Conservation (phyloP, 37 sponge, comb jelly and placozoan genomes). For the Bolinopsis microptera region DNA sequence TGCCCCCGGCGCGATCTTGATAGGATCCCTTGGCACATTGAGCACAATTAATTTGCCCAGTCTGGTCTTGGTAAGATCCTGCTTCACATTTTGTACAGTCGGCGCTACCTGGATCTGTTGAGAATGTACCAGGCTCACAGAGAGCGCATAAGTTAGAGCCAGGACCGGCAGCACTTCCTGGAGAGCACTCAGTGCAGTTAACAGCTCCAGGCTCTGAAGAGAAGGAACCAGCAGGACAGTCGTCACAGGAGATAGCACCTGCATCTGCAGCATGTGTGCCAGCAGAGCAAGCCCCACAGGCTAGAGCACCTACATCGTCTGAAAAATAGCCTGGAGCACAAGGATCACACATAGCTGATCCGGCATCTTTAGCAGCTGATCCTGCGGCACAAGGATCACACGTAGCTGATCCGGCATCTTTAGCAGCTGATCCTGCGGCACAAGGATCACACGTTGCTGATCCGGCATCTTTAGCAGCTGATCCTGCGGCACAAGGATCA, state of each 20-base stretch:
- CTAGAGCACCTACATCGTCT: neutral
- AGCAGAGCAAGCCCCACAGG: neutral
- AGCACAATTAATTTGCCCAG: neutral
- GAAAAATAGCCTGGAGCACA: neutral
- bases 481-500: neutral
- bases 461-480: neutral
- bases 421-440: neutral
- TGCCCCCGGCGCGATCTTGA: neutral
- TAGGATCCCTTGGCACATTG: neutral
- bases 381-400: neutral
- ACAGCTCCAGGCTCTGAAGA: neutral
- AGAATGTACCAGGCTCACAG: neutral
- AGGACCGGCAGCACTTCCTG: neutral
- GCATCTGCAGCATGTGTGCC: too few species aligned
- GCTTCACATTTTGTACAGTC: neutral
- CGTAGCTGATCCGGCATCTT: neutral
- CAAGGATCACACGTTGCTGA: neutral
- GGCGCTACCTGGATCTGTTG: neutral
- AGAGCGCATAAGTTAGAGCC: neutral
- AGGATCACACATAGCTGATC: neutral
- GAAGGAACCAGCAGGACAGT: constrained; percentile 5
- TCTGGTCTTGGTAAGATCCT: constrained; percentile 12
- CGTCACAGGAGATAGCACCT: too few species aligned
- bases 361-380: neutral
- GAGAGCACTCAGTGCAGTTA: neutral